Evolutionary conservation across 2,888 invertebrate species (phyloP), one percentile per base, ranked within the genome.

Genomic region (Tetragonisca angustula): DNA sequence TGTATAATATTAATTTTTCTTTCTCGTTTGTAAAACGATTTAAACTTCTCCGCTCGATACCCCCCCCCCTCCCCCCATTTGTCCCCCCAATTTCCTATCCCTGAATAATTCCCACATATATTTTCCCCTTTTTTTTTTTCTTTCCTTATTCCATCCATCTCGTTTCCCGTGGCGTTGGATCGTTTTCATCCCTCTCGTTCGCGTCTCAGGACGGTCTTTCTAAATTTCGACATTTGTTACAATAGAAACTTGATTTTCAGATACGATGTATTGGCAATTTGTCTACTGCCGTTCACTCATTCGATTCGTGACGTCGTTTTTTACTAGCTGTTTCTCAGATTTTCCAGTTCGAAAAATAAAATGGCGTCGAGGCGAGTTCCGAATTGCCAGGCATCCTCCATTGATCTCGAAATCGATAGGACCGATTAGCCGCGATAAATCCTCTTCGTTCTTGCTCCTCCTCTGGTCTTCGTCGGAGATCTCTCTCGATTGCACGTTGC

Each of bases 161-260:
- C 54, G 52, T 11, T 64, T 59, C 73, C 76, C 71, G 78, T 61
- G 62, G 74, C 67, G 52, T 67, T 49, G 49, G 59, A 79, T 32
- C 54, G 54, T 80, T 79, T 77, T 32, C n/a, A 13, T 56, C 5
- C 0, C 21, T 13, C 19, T 11, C 36, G 64, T 64, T 64, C 2
- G 36, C 64, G 32, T 65, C 56, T 70, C 88, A 90, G 92, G 91
- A 92, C 91, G 91, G 92, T 90, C 91, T 85, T 85, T 79, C 86
- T 81, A 73, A 82, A 56, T 76, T 76, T 65, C 84, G 74, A 79
- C 62, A 59, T 59, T 59, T 69, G 15, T 69, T 71, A 52, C 32
- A 73, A 73, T 68, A 76, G 65, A 69, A 68, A 27, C n/a, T 76
- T 74, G 32, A 21, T 43, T 43, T 43, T 21, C 21, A 5, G 69